Conservation (phyloP, 53 echinoderm and acorn worm genomes). For the Echinometra lucunter region DNA sequence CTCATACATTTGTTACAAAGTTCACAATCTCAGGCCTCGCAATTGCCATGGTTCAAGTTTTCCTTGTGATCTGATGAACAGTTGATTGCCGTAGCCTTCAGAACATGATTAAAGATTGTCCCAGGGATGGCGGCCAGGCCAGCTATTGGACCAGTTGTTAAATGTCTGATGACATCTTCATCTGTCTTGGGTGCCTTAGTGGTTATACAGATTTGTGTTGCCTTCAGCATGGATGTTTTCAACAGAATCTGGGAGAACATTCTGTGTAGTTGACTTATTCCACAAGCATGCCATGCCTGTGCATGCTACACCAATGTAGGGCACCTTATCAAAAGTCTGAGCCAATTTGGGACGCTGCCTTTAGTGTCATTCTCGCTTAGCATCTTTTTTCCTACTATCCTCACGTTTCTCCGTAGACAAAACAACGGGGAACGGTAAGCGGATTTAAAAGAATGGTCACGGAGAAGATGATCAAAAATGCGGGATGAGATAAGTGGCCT, state of each 20-base stretch:
- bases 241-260: conserved; percentile 70
- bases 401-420: too few relatives aligned
- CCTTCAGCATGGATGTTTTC: conserved; percentile 67
- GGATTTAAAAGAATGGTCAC: too few relatives aligned
- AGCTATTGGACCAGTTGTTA: conserved; percentile 36
- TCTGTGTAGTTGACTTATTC: conserved; percentile 58
- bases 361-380: too few relatives aligned
- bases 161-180: conserved; percentile 65
- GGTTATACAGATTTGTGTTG: not conserved
- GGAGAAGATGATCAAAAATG: too few relatives aligned
- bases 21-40: conserved; percentile 62
- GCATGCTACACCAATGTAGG: conserved; percentile 51
- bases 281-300: conserved; percentile 62
- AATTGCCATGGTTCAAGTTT: not conserved
- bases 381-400: too few relatives aligned
- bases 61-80: not conserved
- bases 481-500: too few relatives aligned
- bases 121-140: conserved; percentile 66
- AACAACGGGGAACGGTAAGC: too few relatives aligned
- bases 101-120: conserved; percentile 65
- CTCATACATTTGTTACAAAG: conserved; percentile 50
- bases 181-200: conserved; percentile 54
- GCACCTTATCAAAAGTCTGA: conserved; percentile 12
- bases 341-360: too few relatives aligned
- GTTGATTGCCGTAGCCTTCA: conserved; percentile 10